Evolutionary conservation across 2,113 vertebrate genomes (phyloP).

Genomic region (Caloenas nicobarica): DNA sequence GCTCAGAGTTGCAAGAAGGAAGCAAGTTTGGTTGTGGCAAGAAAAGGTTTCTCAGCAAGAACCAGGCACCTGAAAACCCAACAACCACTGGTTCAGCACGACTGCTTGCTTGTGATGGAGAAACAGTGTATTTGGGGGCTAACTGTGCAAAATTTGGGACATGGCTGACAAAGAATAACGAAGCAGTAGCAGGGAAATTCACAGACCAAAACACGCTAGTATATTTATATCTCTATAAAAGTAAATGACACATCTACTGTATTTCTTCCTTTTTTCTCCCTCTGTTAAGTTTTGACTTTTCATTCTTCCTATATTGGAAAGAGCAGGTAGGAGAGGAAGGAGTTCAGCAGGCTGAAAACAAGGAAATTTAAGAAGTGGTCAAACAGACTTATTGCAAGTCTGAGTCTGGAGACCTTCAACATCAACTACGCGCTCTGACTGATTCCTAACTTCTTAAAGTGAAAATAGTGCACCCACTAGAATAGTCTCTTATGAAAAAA

Average conservation of each 20-base stretch:
- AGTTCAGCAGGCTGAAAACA: background rate
- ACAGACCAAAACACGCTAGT: background rate
- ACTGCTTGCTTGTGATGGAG: background rate
- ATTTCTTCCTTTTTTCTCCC: background rate
- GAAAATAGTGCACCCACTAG: background rate
- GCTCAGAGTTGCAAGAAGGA: background rate
- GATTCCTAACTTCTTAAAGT: background rate
- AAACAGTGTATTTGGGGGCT: background rate
- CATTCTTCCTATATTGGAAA: background rate
- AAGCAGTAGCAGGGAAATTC: background rate
- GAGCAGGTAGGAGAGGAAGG: background rate
- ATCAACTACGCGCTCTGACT: background rate
- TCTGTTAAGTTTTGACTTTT: background rate
- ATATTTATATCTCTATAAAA: background rate
- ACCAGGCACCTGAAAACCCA: background rate
- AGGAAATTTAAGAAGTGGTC: background rate
- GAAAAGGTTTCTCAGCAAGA: background rate
- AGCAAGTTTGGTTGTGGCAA: background rate
- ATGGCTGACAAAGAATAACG: background rate
- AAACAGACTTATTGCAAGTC: background rate
- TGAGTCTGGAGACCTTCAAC: background rate
- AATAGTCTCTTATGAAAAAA: background rate
- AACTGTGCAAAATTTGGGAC: background rate
- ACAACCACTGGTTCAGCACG: background rate
- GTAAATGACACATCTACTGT: background rate